Evolutionary conservation across 2,888 invertebrate genomes (phyloP).

Genomic region (Brenthis ino): DNA sequence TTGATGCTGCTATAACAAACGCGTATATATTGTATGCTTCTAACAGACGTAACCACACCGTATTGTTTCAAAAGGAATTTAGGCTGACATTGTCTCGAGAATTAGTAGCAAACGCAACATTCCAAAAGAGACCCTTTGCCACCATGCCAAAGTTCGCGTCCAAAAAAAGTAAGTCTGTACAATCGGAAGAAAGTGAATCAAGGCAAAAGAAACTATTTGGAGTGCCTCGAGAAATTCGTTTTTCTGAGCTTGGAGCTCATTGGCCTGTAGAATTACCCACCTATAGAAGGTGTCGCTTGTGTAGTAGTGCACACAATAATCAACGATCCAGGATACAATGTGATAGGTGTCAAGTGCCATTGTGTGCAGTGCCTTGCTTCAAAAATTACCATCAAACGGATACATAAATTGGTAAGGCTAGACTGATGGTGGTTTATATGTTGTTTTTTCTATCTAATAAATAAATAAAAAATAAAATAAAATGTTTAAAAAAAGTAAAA

Average conservation of each 20-base stretch:
- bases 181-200: too few species aligned
- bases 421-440: too few species aligned
- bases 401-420: too few species aligned
- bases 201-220: too few species aligned
- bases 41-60: constrained; percentile 16
- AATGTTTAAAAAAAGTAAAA: too few species aligned
- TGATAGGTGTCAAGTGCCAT: constrained; percentile 30
- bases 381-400: too few species aligned
- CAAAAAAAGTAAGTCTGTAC: too few species aligned
- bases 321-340: constrained; percentile 38
- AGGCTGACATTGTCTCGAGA: constrained; percentile 34
- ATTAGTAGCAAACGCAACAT: constrained; percentile 38
- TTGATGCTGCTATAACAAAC: constrained; percentile 31
- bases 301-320: constrained; percentile 39
- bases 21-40: constrained; percentile 12
- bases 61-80: constrained; percentile 22
- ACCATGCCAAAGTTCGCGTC: too few species aligned
- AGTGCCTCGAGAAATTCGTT: constrained; percentile 41
- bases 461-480: too few species aligned
- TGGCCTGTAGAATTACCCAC: constrained; percentile 31
- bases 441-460: too few species aligned
- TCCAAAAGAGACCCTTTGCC: constrained; percentile 26
- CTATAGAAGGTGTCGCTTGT: constrained; percentile 40
- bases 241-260: constrained; percentile 42
- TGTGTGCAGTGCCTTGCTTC: constrained; percentile 36